A percentile compares a stretch with the other conserved stretches of the same genome.
Evolutionary conservation across 2,888 invertebrate species (phyloP).

Genomic region (Cerastoderma edule): DNA sequence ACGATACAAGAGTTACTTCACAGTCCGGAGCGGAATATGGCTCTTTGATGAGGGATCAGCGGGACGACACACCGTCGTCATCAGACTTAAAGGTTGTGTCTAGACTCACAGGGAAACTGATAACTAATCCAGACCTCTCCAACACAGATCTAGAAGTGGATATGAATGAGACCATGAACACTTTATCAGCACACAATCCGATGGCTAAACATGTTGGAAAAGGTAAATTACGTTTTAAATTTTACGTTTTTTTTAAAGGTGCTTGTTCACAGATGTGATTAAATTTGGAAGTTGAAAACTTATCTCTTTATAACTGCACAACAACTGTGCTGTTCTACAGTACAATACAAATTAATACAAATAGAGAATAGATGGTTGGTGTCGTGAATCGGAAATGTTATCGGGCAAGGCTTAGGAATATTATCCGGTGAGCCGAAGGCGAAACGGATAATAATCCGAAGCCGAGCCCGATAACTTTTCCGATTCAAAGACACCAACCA

Average conservation of each 20-base stretch:
- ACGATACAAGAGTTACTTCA: not conserved
- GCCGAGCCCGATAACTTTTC: no score
- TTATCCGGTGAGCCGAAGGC: no score
- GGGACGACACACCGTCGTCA: conserved; percentile 16
- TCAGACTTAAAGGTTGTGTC: conserved; percentile 30
- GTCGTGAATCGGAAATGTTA: no score
- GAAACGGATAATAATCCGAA: no score
- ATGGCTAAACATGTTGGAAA: not conserved
- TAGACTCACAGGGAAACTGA: conserved; percentile 16
- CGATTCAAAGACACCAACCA: no score
- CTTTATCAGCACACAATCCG: not conserved
- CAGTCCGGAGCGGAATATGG: not conserved
- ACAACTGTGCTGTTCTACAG: not conserved
- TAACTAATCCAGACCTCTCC: conserved; percentile 32
- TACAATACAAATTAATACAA: not conserved
- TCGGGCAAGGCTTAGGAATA: no score
- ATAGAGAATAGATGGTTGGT: no score
- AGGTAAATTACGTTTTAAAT: not conserved
- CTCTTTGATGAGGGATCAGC: conserved; percentile 9
- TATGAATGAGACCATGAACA: not conserved
- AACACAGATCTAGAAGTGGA: conserved; percentile 44
- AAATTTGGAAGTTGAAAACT: not conserved
- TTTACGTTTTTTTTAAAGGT: not conserved
- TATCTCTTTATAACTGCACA: not conserved
- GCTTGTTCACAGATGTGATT: not conserved